Evolutionary conservation across 1,140 invertebrate species (phyloP), one percentile per base, ranked within the genome.

Genomic region (Euglossa dilemma): DNA sequence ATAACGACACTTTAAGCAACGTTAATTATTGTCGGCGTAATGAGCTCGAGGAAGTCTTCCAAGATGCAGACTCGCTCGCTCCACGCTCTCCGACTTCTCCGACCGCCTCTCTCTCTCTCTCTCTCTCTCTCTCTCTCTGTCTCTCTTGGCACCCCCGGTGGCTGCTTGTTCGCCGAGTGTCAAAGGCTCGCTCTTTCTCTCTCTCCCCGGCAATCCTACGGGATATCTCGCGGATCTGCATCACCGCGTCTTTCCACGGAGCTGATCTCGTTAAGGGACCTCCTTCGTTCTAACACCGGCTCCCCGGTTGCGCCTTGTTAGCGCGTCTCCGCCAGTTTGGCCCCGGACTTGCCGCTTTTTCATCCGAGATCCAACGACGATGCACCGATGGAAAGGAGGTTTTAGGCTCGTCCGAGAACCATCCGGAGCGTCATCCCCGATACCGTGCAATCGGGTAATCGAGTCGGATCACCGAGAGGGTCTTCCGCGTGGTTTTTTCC

Each of bases 1-100:
- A 83, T 90, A 90, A 90, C 87, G 89, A 90, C 86, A 89, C 88
- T 91, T 89, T 85, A 90, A 91, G 83, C 90, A 87, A 91, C 90
- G 89, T 91, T 92, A 91, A 91, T 92, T 92, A 90, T 91, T 89
- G 85, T 85, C 80, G 76, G 74, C 83, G 85, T 91, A 92, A 92
- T 90, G 91, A 91, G 90, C 87, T 89, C 86, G 87, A 82, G 85
- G 80, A 89, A 89, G 88, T 90, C 86, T 86, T 86, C 72, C 84
- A 89, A 90, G 84, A 87, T 56, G 85, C 86, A 75, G 77, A 71
- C 72, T 80, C 50, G 64, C 64, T 84, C 43, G 45, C 43, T 59
- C 25, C 61, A 0, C 20, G 25, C 20, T 16, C 67, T 2, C 80
- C 72, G 52, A 25, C 69, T 63, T 67, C 57, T 70, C 14, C 50